phyloP scores from a whole-genome alignment of 2,888 invertebrate species.

The Halictus quadricinctus region DNA sequence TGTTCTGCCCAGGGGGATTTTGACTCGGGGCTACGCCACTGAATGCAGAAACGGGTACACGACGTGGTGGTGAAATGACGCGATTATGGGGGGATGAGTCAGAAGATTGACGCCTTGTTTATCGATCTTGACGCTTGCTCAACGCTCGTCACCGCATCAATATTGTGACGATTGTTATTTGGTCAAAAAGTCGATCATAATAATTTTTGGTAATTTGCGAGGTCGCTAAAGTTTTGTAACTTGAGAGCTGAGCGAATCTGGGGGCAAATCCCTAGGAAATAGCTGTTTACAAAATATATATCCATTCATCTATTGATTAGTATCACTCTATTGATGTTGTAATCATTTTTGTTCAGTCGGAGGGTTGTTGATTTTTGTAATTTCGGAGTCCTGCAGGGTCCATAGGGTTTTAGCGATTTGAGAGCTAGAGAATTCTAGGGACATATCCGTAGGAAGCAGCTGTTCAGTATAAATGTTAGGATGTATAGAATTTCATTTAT shows the following conservation, averaged over 20 bases:
- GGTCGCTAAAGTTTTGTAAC: background rate
- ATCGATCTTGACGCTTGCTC: constrained; percentile 62
- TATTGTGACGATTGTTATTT: constrained; percentile 8
- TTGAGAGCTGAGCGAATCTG: background rate
- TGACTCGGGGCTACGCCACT: constrained; percentile 51
- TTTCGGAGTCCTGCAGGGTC: too few species aligned
- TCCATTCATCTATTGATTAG: too few species aligned
- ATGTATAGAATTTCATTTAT: background rate
- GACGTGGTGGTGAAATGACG: constrained; percentile 57
- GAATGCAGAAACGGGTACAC: constrained; percentile 51
- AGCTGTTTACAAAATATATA: too few species aligned
- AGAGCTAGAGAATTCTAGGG: too few species aligned
- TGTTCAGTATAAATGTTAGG: background rate
- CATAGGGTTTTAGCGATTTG: too few species aligned
- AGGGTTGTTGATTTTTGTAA: too few species aligned
- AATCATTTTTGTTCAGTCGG: too few species aligned
- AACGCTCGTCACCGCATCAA: constrained; percentile 46
- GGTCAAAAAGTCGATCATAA: background rate
- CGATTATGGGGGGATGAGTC: constrained; percentile 70
- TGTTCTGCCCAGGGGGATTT: constrained; percentile 46
- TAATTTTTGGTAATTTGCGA: background rate
- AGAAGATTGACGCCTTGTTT: constrained; percentile 73
- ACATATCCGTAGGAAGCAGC: background rate
- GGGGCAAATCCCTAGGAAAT: too few species aligned
- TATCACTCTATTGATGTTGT: too few species aligned